Conservation (phyloP, 2,113 vertebrate genomes). For the Gnathonemus longibarbis region DNA sequence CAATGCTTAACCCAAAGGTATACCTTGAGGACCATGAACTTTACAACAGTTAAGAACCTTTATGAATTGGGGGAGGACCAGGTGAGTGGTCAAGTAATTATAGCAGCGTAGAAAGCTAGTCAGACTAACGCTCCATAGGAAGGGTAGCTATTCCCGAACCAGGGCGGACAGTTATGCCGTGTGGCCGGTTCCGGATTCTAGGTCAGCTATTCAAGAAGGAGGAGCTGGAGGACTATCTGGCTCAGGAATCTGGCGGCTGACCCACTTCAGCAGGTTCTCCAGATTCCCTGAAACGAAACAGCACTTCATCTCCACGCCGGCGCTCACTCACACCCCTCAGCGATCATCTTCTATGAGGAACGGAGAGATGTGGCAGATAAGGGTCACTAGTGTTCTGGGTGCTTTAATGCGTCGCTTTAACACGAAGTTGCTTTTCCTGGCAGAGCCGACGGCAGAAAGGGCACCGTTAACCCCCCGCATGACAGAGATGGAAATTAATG, state of each 20-base stretch:
- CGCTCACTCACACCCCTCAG: too few relatives aligned
- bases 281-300: slow-evolving; percentile 23
- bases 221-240: slow-evolving; percentile 44
- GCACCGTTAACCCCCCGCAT: background rate
- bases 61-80: background rate
- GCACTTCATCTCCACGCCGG: background rate
- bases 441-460: background rate
- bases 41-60: background rate
- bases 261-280: slow-evolving; percentile 49
- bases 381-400: background rate
- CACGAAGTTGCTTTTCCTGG: background rate
- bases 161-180: slow-evolving; percentile 24
- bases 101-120: slow-evolving; percentile 21
- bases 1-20: background rate
- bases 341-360: background rate
- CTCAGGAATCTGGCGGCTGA: slow-evolving; percentile 45
- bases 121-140: background rate
- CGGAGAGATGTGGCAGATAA: background rate
- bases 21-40: background rate
- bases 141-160: slow-evolving; percentile 26
- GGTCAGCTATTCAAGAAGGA: slow-evolving; percentile 57
- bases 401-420: background rate
- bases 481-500: background rate
- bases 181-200: slow-evolving; percentile 38
- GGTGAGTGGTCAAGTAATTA: background rate